These are phyloP conservation scores for Phalacrocorax pelagicus DNA, from an alignment of 2,113 vertebrate species.

Conservation along the genomic window DNA sequence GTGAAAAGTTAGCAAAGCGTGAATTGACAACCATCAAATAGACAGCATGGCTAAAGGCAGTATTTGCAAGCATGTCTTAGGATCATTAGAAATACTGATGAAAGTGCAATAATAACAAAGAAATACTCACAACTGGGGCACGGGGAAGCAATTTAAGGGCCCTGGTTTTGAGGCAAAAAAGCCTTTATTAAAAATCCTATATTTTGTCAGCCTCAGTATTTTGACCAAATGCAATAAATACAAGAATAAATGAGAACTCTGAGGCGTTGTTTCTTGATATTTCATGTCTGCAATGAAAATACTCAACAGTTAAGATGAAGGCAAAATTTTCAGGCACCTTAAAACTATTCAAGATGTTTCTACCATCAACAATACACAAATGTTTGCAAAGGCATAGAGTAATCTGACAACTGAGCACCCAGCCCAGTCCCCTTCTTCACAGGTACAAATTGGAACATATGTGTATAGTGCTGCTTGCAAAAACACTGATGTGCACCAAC, in stretches of 20 bases:
- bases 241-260: background rate
- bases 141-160: background rate
- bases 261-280: background rate
- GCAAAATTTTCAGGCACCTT: background rate
- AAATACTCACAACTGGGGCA: background rate
- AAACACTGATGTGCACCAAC: rapidly evolving
- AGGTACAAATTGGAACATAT: background rate
- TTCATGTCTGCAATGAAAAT: background rate
- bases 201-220: background rate
- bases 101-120: background rate
- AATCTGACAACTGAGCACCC: background rate
- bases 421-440: background rate
- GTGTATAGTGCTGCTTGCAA: background rate
- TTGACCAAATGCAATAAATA: background rate
- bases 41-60: background rate
- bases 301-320: background rate
- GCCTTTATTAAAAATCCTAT: background rate
- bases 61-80: background rate
- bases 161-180: background rate
- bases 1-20: background rate
- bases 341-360: background rate
- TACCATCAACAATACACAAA: background rate
- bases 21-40: background rate
- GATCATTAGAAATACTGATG: background rate
- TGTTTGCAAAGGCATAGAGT: background rate